Evolutionary conservation across 2,797 vertebrate species (phyloP), one percentile per base, ranked within the genome.

Genomic region (Hoplostethus mediterraneus): DNA sequence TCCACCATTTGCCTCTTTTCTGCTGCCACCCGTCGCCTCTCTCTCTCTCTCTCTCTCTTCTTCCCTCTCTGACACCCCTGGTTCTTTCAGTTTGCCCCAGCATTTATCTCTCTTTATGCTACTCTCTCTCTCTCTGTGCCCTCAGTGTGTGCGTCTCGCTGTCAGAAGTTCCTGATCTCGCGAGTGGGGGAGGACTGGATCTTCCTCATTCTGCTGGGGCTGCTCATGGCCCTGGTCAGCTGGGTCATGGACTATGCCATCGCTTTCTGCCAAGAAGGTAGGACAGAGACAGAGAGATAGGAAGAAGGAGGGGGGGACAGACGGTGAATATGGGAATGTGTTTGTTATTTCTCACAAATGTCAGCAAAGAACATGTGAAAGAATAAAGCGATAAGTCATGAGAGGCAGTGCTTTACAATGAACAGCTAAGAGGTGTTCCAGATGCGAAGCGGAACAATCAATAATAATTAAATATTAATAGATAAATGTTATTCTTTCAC

Each of bases 191-290:
- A 99, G 93, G 98, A 99, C 92, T 99, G 98, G 98, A 97, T 99
- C 89, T 99, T 99, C 90, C 97, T 99, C 81, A 97, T 99, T 83
- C 95, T 99, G 33, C 91, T 99, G 90, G 98, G 98, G 7, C 91
- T 99, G 77, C 81, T 99, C 81, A 99, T 99, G 98, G 98, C 98
- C 0, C 83, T 99, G 87, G 97, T 99, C 89, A 99, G 98, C 94
- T 99, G 97, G 97, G 97, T 96, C 90, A 99, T 99, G 97, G 98
- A 99, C 92, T 99, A 98, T 2, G 95, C 97, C 86, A 99, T 99
- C 0, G 97, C 97, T 31, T 97, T 96, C 54, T 98, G 97, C 83
- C 95, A 98, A 79, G 97, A 99, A 96, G 98, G 98, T 99, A 96
- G 70, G 83, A 82, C 67, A 75, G 90, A 81, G 83, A 67, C 47